These are phyloP conservation scores for Synaphobranchus kaupii DNA, from an alignment of 2,797 vertebrate genomes.

Conservation along the genomic window DNA sequence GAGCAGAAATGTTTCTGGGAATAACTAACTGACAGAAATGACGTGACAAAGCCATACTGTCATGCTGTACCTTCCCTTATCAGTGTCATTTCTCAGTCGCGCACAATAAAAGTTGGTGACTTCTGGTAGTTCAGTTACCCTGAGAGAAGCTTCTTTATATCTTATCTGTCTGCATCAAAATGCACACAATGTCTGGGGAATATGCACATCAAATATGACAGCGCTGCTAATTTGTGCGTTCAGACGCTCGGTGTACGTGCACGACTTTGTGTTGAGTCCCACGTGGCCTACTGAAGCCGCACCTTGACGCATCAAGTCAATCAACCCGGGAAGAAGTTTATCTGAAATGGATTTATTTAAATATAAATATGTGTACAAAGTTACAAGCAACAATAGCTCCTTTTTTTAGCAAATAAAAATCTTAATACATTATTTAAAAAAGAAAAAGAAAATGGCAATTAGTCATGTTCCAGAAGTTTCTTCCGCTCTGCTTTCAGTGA, in stretches of 20 bases:
- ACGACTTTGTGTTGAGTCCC: conserved; percentile 61
- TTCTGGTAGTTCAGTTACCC: conserved; percentile 56
- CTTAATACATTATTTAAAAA: conserved; percentile 76
- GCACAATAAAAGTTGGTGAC: conserved; percentile 51
- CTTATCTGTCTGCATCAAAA: conserved; percentile 79
- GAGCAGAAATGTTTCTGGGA: conserved; percentile 52
- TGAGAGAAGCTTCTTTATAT: conserved; percentile 58
- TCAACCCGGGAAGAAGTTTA: conserved; percentile 58
- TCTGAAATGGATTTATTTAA: conserved; percentile 85
- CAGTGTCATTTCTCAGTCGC: conserved; percentile 65
- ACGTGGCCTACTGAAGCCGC: conserved; percentile 37
- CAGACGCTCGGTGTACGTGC: conserved; percentile 65
- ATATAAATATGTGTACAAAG: conserved; percentile 90
- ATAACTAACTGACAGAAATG: conserved; percentile 52
- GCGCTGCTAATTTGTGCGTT: conserved; percentile 75
- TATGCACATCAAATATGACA: conserved; percentile 72
- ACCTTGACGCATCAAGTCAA: conserved; percentile 45
- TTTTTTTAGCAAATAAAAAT: conserved; percentile 78
- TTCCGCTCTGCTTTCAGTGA: conserved; percentile 63
- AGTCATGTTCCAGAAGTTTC: conserved; percentile 64
- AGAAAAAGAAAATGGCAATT: conserved; percentile 60
- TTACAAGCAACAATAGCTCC: conserved; percentile 81
- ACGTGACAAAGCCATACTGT: conserved; percentile 63
- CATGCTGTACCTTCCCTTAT: conserved; percentile 68
- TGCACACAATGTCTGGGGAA: conserved; percentile 60